Evolutionary conservation across 2,888 invertebrate genomes (phyloP).

Genomic region (Nemotelus nigrinus): DNA sequence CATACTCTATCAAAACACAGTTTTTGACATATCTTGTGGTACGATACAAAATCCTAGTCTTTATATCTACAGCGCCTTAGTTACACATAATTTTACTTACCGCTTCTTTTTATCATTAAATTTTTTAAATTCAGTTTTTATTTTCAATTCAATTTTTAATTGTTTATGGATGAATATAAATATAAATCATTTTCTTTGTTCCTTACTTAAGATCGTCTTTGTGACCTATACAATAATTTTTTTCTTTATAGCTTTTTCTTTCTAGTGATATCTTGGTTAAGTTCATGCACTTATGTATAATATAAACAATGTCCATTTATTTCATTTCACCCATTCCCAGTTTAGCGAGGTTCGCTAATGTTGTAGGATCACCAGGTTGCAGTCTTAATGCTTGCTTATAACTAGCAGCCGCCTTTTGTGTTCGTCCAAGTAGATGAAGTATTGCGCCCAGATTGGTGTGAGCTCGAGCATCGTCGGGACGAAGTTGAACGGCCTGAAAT

Average conservation of each 20-base stretch:
- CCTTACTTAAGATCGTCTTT: background rate
- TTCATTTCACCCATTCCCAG: conserved; percentile 64
- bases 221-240: background rate
- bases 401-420: conserved; percentile 84
- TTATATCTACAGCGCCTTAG: conserved; percentile 7
- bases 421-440: conserved; percentile 91
- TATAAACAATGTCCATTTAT: conserved; percentile 46
- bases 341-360: conserved; percentile 88
- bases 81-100: conserved; percentile 6
- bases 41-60: conserved; percentile 14
- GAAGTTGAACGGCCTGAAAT: conserved; percentile 64
- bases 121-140: too few species aligned
- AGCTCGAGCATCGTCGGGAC: conserved; percentile 83
- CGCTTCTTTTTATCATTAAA: too few species aligned
- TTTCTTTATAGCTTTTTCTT: background rate
- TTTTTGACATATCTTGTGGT: too few species aligned
- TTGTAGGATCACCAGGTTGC: conserved; percentile 89
- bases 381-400: conserved; percentile 87
- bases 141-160: background rate
- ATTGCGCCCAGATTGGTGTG: conserved; percentile 96
- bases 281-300: background rate
- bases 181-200: conserved; percentile 34
- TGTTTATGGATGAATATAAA: conserved; percentile 32
- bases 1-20: too few species aligned
- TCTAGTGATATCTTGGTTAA: background rate